Evolutionary conservation across 2,113 vertebrate species (phyloP).

Genomic region (Planiliza haematocheilus): DNA sequence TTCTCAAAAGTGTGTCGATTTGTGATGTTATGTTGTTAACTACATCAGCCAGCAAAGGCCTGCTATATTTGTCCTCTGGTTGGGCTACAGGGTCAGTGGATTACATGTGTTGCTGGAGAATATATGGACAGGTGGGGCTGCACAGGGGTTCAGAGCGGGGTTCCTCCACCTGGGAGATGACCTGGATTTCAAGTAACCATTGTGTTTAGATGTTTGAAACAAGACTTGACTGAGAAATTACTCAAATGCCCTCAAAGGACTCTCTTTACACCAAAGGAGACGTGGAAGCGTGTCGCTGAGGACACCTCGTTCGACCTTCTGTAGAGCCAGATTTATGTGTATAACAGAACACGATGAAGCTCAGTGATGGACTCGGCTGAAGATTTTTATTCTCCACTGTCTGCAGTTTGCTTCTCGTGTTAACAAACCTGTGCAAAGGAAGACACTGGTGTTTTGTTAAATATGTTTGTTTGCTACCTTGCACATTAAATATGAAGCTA

Average conservation of each 20-base stretch:
- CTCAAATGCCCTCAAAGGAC: conserved; percentile 10
- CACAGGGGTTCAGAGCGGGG: conserved; percentile 43
- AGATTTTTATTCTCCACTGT: conserved; percentile 9
- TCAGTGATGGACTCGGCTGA: conserved; percentile 18
- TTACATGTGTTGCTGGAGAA: conserved; percentile 59
- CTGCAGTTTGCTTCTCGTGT: not conserved
- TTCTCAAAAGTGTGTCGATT: conserved; percentile 8
- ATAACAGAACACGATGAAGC: conserved; percentile 20
- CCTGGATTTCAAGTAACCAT: conserved; percentile 65
- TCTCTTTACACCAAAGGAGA: conserved; percentile 21
- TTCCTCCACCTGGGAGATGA: conserved; percentile 58
- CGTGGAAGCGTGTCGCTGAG: not conserved
- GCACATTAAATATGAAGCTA: not conserved
- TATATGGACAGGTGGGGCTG: conserved; percentile 39
- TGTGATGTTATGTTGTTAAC: conserved; percentile 11
- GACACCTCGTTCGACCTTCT: conserved; percentile 24
- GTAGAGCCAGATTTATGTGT: not conserved
- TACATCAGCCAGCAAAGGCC: conserved; percentile 5
- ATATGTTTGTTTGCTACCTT: not conserved
- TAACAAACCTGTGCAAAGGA: not conserved
- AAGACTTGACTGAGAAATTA: conserved; percentile 31
- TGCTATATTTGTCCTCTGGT: conserved; percentile 52
- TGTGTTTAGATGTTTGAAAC: conserved; percentile 39
- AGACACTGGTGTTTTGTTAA: not conserved
- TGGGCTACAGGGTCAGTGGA: conserved; percentile 45